phyloP scores from a whole-genome alignment of 2,797 vertebrate species.

The Carduelis carduelis region DNA sequence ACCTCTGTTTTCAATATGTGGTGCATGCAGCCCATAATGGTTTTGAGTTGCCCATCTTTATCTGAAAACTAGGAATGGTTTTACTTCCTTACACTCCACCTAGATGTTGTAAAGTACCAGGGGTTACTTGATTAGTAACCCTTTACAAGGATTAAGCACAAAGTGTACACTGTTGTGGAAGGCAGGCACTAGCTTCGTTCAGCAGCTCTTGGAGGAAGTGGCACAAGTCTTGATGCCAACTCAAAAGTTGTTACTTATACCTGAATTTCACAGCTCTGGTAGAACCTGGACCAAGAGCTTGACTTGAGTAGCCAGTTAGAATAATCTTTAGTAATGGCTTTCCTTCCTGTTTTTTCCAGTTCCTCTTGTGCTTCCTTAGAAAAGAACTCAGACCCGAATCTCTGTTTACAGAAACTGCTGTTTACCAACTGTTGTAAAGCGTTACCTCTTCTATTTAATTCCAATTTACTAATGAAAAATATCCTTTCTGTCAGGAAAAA shows the following conservation, averaged over 20 bases:
- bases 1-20: background rate
- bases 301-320: background rate
- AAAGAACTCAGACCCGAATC: background rate
- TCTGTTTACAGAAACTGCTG: background rate
- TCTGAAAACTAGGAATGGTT: background rate
- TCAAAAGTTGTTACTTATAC: background rate
- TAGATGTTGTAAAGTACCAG: background rate
- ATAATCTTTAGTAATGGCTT: background rate
- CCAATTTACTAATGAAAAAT: slow-evolving; percentile 57
- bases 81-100: background rate
- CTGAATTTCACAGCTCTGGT: background rate
- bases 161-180: background rate
- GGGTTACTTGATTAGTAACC: background rate
- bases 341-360: background rate
- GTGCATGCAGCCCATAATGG: fast-evolving
- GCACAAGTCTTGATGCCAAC: background rate
- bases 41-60: background rate
- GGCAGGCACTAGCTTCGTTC: background rate
- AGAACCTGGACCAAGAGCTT: background rate
- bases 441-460: slow-evolving; percentile 31
- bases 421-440: slow-evolving; percentile 19
- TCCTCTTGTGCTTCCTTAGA: background rate
- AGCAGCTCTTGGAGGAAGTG: background rate
- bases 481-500: slow-evolving; percentile 66
- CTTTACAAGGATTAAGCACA: background rate